phyloP scores from a whole-genome alignment of 2,113 vertebrate species.

The Dasyurus viverrinus region DNA sequence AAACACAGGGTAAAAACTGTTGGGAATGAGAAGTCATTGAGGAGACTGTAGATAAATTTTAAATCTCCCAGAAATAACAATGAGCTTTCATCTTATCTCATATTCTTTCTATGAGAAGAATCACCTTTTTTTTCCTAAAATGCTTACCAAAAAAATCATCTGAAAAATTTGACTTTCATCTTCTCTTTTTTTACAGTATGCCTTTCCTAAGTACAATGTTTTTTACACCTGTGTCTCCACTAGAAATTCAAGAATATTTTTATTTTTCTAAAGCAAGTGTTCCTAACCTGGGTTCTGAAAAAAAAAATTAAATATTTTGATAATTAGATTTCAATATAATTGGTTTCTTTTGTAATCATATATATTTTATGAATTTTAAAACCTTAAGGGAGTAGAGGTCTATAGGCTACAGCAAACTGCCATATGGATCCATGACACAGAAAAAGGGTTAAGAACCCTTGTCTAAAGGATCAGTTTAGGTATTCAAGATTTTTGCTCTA shows the following conservation, averaged over 20 bases:
- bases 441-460: conserved; percentile 12
- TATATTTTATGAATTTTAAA: not conserved
- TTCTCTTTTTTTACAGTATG: conserved; percentile 14
- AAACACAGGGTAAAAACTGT: conserved; percentile 50
- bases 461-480: not conserved
- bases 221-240: not conserved
- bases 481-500: not conserved
- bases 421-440: not conserved
- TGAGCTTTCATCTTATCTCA: conserved; percentile 9
- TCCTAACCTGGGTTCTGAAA: not conserved
- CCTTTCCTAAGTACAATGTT: conserved; percentile 2
- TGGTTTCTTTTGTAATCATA: not conserved
- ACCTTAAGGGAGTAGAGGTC: not conserved
- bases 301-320: not conserved
- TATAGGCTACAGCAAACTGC: not conserved
- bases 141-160: conserved; percentile 9
- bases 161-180: not conserved
- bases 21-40: conserved; percentile 40
- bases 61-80: conserved; percentile 48
- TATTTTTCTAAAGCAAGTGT: not conserved
- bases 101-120: conserved; percentile 38
- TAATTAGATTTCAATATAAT: not conserved
- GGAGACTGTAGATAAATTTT: conserved; percentile 48
- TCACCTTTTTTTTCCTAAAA: conserved; percentile 23
- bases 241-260: conserved; percentile 8